Percentiles rank a stretch among this genome's conserved stretches.
Evolutionary conservation across 35 echinoderm and acorn worm species (phyloP).

Genomic region (Chiridota heheva): DNA sequence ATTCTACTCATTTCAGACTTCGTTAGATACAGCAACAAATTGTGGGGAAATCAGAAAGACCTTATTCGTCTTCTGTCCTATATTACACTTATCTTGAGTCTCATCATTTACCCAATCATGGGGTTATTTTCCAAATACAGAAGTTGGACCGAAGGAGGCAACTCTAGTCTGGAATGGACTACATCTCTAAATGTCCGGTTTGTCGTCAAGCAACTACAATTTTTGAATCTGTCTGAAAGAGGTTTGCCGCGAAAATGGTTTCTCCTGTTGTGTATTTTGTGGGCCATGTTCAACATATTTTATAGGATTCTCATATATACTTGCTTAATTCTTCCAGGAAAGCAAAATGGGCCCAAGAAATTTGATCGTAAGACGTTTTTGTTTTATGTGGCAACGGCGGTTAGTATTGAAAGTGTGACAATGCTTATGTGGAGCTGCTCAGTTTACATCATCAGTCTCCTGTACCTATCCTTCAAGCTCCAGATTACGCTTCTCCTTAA

Average conservation of each 20-base stretch:
- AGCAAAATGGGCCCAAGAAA: not conserved
- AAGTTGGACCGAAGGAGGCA: no score
- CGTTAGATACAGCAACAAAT: no score
- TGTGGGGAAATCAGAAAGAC: no score
- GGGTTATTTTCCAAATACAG: no score
- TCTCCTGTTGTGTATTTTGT: constrained; percentile 2
- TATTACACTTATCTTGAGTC: no score
- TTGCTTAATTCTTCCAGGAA: not conserved
- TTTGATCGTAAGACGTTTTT: not conserved
- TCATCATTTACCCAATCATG: no score
- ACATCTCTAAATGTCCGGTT: not conserved
- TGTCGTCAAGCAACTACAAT: not conserved
- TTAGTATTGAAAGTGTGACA: not conserved
- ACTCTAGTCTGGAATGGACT: no score
- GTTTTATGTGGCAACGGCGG: no score
- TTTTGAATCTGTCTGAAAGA: not conserved
- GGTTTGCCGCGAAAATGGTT: not conserved
- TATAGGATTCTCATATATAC: constrained; percentile 14
- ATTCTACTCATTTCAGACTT: no score
- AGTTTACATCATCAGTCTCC: constrained; percentile 18
- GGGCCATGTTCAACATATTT: constrained; percentile 2
- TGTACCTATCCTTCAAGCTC: constrained; percentile 27
- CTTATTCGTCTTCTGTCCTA: no score
- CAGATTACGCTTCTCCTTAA: constrained; percentile 11
- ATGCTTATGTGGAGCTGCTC: constrained; percentile 30